These are phyloP conservation scores for Drosophila nr. perissopoda DNA, from an alignment of 2,888 invertebrate species.

Conservation along the genomic window DNA sequence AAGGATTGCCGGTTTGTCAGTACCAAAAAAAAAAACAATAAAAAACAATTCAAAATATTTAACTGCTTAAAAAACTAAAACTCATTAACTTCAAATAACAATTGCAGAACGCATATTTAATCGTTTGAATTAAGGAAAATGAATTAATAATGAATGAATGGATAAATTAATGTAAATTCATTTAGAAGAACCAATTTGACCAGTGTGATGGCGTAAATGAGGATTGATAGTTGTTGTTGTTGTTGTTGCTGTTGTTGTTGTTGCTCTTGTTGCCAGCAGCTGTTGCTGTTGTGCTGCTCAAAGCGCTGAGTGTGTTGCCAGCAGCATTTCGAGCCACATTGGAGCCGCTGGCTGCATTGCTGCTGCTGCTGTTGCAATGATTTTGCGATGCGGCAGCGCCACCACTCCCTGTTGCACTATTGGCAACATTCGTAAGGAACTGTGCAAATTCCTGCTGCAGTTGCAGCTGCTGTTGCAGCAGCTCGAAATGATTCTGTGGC, in stretches of 20 bases:
- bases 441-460: constrained; percentile 82
- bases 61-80: constrained; percentile 10
- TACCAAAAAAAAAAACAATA: constrained; percentile 5
- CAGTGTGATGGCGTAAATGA: constrained; percentile 62
- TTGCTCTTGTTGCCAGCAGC: constrained; percentile 34
- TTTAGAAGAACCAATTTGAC: constrained; percentile 70
- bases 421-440: constrained; percentile 78
- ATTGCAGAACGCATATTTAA: not conserved
- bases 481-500: constrained; percentile 81
- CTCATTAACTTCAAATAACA: not conserved
- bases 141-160: not conserved
- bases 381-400: constrained; percentile 25
- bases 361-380: constrained; percentile 22
- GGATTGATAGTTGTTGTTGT: constrained; percentile 56
- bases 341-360: constrained; percentile 22
- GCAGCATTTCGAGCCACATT: constrained; percentile 14
- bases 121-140: not conserved
- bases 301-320: constrained; percentile 11
- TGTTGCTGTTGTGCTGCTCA: constrained; percentile 24
- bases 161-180: not conserved
- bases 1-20: not conserved
- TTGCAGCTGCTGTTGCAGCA: constrained; percentile 81
- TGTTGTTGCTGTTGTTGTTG: constrained; percentile 35
- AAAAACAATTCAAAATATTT: not conserved
- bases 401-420: constrained; percentile 46